Percentiles rank a stretch among this genome's conserved stretches.
Conservation (phyloP, 2,113 vertebrate species). For the Cyanoderma ruficeps region DNA sequence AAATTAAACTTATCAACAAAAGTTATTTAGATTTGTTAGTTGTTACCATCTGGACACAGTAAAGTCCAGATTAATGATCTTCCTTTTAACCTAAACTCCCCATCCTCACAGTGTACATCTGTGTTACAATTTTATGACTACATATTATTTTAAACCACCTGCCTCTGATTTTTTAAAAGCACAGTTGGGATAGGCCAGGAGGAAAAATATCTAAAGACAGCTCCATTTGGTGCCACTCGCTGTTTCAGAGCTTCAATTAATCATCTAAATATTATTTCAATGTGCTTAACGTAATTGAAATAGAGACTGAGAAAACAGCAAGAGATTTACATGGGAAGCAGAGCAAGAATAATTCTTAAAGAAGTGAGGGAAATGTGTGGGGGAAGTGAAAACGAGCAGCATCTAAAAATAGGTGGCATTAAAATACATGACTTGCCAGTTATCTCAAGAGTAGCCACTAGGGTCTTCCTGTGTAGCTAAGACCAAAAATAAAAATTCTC, state of each 20-base stretch:
- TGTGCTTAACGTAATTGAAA: not conserved
- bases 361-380: not conserved
- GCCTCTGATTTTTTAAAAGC: not conserved
- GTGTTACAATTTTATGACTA: not conserved
- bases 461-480: not conserved
- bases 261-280: not conserved
- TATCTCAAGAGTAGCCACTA: not conserved
- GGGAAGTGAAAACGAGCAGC: not conserved
- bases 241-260: not conserved
- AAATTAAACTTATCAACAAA: not conserved
- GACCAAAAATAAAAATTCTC: not conserved
- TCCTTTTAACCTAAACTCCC: not conserved
- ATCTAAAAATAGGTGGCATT: slow-evolving; percentile 5
- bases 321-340: not conserved
- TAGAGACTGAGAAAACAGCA: not conserved
- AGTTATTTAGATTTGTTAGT: not conserved
- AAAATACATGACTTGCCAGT: not conserved
- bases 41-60: not conserved
- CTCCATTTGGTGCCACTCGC: not conserved
- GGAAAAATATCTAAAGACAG: not conserved
- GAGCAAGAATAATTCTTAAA: not conserved
- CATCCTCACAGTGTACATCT: not conserved
- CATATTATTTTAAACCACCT: not conserved
- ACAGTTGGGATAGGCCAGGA: not conserved
- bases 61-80: not conserved